Evolutionary conservation across 2,113 vertebrate genomes (phyloP).

Genomic region (Montifringilla adamsi): DNA sequence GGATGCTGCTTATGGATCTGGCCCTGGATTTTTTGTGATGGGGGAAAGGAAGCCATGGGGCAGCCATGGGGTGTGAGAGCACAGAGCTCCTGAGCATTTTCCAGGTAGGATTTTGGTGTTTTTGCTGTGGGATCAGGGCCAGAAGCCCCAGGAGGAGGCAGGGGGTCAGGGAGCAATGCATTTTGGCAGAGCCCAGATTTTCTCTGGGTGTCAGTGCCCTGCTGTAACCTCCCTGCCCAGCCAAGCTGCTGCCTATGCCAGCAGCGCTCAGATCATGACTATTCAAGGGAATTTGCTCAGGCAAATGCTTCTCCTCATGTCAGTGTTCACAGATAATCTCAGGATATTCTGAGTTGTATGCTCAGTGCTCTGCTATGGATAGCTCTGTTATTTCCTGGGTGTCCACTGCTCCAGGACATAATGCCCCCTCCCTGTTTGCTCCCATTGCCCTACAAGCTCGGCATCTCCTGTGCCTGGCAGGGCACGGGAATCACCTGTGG

Average conservation of each 20-base stretch:
- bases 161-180: accelerated
- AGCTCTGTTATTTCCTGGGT: not conserved
- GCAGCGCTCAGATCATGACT: not conserved
- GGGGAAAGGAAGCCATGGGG: not conserved
- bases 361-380: not conserved
- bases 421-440: not conserved
- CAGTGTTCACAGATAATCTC: not conserved
- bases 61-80: not conserved
- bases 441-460: accelerated
- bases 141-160: not conserved
- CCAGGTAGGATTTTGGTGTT: accelerated
- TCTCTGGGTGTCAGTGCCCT: not conserved
- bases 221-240: not conserved
- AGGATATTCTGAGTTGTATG: not conserved
- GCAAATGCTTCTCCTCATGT: not conserved
- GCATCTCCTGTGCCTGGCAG: not conserved
- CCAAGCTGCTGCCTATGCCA: not conserved
- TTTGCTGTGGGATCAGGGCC: not conserved
- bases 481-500: not conserved
- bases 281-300: not conserved
- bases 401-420: not conserved
- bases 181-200: not conserved
- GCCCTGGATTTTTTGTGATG: accelerated
- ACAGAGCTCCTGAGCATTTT: not conserved
- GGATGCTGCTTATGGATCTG: not conserved